Evolutionary conservation across 2,888 invertebrate species (phyloP).

Genomic region (Diploptera punctata): DNA sequence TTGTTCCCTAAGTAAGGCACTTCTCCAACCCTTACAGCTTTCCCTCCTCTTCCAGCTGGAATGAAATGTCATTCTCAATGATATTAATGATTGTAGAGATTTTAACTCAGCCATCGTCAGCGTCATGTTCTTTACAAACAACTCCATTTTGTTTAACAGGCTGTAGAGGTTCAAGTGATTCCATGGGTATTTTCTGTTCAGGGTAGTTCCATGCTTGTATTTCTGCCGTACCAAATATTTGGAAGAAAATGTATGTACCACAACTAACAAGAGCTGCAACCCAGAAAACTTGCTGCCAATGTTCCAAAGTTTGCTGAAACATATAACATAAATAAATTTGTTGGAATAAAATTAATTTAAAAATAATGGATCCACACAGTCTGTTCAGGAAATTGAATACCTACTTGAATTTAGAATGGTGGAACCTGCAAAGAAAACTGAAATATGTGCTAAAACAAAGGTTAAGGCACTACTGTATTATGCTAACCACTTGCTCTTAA

Average conservation of each 20-base stretch:
- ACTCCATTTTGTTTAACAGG: constrained; percentile 11
- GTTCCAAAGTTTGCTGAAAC: constrained; percentile 56
- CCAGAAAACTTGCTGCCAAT: constrained; percentile 71
- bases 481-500: too few species aligned
- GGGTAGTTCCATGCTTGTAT: constrained; percentile 52
- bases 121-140: neutral
- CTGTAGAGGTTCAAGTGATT: constrained; percentile 19
- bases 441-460: too few species aligned
- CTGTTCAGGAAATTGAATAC: too few species aligned
- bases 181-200: constrained; percentile 41
- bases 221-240: constrained; percentile 71
- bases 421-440: too few species aligned
- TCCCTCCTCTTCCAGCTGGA: neutral
- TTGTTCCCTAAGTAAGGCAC: constrained; percentile 2
- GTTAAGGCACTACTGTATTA: too few species aligned
- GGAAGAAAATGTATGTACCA: constrained; percentile 67
- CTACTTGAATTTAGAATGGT: too few species aligned
- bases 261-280: constrained; percentile 66
- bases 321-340: neutral
- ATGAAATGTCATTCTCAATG: neutral
- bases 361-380: too few species aligned
- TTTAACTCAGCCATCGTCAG: constrained; percentile 11
- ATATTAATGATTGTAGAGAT: neutral
- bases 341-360: neutral
- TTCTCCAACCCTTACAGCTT: neutral